Percentiles rank a stretch among this genome's conserved stretches.
Evolutionary conservation across 2,113 vertebrate genomes (phyloP).

Genomic region (Prietella phreatophila): DNA sequence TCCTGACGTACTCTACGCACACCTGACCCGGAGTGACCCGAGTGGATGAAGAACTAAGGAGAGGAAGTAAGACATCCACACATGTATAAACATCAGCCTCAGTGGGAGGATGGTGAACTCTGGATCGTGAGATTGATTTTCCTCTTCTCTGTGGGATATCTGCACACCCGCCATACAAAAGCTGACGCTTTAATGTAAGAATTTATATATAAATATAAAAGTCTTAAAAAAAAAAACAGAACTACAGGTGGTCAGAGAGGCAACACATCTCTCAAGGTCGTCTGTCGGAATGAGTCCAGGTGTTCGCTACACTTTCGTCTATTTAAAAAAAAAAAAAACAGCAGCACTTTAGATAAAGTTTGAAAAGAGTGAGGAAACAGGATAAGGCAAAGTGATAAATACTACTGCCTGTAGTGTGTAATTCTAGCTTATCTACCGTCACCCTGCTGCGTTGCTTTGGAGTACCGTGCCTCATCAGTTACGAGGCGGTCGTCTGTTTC

Average conservation of each 20-base stretch:
- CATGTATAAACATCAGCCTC: constrained; percentile 23
- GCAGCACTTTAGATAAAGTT: constrained; percentile 76
- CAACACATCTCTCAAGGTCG: constrained; percentile 73
- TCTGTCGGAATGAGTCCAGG: constrained; percentile 64
- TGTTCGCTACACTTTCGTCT: constrained; percentile 72
- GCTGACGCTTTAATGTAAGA: constrained; percentile 19
- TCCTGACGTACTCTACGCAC: neutral
- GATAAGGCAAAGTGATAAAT: constrained; percentile 67
- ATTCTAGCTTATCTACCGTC: constrained; percentile 75
- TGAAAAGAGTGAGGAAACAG: constrained; percentile 52
- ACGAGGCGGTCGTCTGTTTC: constrained; percentile 74
- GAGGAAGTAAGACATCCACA: constrained; percentile 8
- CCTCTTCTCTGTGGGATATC: constrained; percentile 37
- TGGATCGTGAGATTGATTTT: constrained; percentile 35
- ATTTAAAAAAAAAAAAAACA: constrained; percentile 74
- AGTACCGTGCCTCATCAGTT: constrained; percentile 78
- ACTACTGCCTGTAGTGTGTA: constrained; percentile 57
- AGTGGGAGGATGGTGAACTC: constrained; percentile 13
- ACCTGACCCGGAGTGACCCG: neutral
- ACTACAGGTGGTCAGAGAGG: constrained; percentile 29
- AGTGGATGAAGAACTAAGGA: constrained; percentile 18
- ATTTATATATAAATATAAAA: neutral
- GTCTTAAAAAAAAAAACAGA: neutral
- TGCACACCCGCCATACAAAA: constrained; percentile 1
- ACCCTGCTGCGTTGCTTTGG: constrained; percentile 73